Evolutionary conservation across 2,113 vertebrate species (phyloP).

Genomic region (Cryptomyrus ogoouensis): DNA sequence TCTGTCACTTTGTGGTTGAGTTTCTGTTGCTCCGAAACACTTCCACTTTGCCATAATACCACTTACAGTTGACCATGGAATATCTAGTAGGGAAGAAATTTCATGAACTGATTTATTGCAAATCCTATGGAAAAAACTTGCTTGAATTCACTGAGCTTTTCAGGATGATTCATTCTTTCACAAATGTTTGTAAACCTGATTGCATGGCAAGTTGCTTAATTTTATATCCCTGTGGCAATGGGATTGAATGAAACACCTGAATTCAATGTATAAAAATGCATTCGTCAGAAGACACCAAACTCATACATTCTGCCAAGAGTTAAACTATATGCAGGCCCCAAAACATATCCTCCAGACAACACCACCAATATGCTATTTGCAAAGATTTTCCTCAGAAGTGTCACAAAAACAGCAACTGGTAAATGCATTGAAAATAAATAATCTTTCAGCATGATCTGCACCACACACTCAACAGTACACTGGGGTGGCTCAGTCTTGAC

Average conservation of each 20-base stretch:
- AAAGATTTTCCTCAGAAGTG: background rate
- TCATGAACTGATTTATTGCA: background rate
- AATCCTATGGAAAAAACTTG: background rate
- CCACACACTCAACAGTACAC: background rate
- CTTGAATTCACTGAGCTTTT: background rate
- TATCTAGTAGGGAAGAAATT: background rate
- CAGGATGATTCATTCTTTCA: background rate
- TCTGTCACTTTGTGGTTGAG: background rate
- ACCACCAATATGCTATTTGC: background rate
- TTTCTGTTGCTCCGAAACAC: background rate
- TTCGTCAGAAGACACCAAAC: background rate
- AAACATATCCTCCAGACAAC: background rate
- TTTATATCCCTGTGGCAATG: background rate
- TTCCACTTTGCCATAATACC: background rate
- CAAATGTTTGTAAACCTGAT: background rate
- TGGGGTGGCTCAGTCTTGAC: background rate
- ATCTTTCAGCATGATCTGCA: background rate
- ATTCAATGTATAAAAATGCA: background rate
- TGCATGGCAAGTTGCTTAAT: background rate
- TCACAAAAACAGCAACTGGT: background rate
- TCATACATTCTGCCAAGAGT: background rate
- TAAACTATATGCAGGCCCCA: background rate
- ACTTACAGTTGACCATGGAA: background rate
- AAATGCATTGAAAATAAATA: background rate
- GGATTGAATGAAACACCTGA: background rate